Evolutionary conservation across 2,888 invertebrate species (phyloP), one percentile per base, ranked within the genome.

Genomic region (Bedellia somnulentella): DNA sequence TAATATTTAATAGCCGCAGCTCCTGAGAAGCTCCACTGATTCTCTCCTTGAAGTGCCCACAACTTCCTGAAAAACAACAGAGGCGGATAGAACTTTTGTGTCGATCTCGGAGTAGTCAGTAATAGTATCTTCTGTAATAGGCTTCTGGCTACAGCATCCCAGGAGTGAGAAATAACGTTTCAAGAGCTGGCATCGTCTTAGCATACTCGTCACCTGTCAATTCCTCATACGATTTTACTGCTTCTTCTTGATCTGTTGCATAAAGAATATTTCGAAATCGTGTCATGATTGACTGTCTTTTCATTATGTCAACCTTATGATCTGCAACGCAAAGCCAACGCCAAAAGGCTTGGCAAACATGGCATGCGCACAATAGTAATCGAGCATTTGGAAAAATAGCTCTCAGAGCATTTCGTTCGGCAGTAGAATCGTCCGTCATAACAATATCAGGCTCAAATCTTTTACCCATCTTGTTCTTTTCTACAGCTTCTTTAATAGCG

Each of bases 11-110:
- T 11, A 14, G 36, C 28, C 1, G 24, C 5, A 8, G 34, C 3
- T 2, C 40, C 42, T n/a, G 38, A 39, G 21, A 44, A 44, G 22
- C 41, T 41, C 37, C 35, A 40, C 2, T 34, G 14, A 0, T 28
- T 1, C 1, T n/a, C 8, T 2, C 15, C 30, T 24, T 21, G 37
- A 3, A 29, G n/a, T 5, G 15, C 6, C 36, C 37, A 37, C 12
- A 36, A n/a, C 16, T 4, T 5, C 10, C 10, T 5, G 10, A 5
- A 36, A 3, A 39, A 14, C 4, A 40, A 14, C 2, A 43, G 21
- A 3, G 41, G 42, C 23, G 40, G 33, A 21, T 41, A 41, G 2
- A 34, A 13, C 14, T 42, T 45, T 14, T 44, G 43, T 9, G 43
- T 43, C 2, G 40, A 34, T 3, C 45, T 2, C 2, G 39, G 36